Evolutionary conservation across 2,113 vertebrate genomes (phyloP).

Genomic region (Rattus norvegicus): GRCr8 NC_086026.1:19374501-19375000

Average conservation of each 20-base stretch:
- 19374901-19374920: conserved; percentile 24
- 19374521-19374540: neutral
- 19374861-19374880: neutral
- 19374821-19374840: neutral
- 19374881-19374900: neutral
- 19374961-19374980: neutral
- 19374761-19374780: neutral
- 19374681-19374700: neutral
- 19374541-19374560: neutral
- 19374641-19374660: neutral
- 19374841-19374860: neutral
- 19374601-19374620: conserved; percentile 12
- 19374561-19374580: neutral
- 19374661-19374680: neutral
- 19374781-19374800: neutral
- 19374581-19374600: neutral
- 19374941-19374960: conserved; percentile 9
- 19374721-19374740: neutral
- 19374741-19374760: neutral
- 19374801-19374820: neutral
- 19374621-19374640: conserved; percentile 12
- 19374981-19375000: neutral
- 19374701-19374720: neutral
- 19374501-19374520: neutral
- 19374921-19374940: conserved; percentile 11